Conservation (phyloP, 1,140 invertebrate species). For the Penaeus vannamei region DNA sequence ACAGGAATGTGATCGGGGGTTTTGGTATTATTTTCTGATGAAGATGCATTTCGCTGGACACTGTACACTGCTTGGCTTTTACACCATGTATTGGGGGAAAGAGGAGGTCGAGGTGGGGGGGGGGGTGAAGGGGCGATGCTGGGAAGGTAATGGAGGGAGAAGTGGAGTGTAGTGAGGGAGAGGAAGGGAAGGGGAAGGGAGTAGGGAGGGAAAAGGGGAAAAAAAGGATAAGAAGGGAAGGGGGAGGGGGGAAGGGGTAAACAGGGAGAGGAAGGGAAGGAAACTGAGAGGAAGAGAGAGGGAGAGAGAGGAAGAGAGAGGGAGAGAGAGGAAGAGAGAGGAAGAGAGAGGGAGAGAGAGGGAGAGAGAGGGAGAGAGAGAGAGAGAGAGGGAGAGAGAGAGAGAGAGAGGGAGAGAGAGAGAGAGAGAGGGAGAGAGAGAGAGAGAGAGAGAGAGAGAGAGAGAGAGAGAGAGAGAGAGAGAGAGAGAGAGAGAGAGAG, state of each 20-base stretch:
- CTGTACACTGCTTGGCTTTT: no score
- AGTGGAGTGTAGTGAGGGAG: background rate
- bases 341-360: background rate
- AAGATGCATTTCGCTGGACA: no score
- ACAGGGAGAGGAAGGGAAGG: no score
- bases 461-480: background rate
- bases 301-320: background rate
- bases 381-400: no score
- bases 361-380: background rate
- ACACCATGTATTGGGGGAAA: background rate
- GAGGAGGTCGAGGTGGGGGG: background rate
- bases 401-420: background rate
- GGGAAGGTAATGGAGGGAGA: background rate
- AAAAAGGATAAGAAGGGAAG: background rate
- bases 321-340: background rate
- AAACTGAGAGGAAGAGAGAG: background rate
- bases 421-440: background rate
- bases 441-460: background rate
- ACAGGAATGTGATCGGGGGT: no score
- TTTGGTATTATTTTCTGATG: no score
- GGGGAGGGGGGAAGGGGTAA: background rate
- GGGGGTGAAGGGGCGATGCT: background rate
- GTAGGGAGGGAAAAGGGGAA: background rate
- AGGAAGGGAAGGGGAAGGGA: background rate
- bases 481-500: conserved; percentile 25